Evolutionary conservation across 2,888 invertebrate genomes (phyloP).

Genomic region (Heliconius cydno): DNA sequence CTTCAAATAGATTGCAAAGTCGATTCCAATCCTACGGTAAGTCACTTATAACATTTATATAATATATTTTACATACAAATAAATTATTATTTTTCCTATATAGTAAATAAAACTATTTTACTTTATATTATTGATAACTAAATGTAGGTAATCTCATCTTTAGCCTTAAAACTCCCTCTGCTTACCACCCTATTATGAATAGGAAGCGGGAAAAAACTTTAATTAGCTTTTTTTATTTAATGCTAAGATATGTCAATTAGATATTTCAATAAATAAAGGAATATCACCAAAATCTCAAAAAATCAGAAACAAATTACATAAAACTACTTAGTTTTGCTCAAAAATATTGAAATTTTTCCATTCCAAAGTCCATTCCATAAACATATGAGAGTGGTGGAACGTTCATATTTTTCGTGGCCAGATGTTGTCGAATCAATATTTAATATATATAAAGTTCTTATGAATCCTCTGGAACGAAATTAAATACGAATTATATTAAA

Average conservation of each 20-base stretch:
- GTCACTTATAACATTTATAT: constrained; percentile 25
- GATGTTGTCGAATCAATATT: constrained; percentile 23
- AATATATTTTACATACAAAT: background rate
- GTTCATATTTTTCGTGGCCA: constrained; percentile 10
- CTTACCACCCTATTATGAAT: too few species aligned
- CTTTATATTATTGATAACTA: too few species aligned
- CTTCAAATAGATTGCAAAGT: constrained; percentile 86
- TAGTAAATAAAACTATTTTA: too few species aligned
- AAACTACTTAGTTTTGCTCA: background rate
- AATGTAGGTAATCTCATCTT: too few species aligned
- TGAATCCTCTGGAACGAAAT: constrained; percentile 1
- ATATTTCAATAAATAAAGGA: background rate
- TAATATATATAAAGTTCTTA: constrained; percentile 22
- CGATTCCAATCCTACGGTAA: constrained; percentile 89
- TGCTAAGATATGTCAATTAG: background rate
- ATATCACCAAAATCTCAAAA: background rate
- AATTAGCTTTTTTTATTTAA: too few species aligned
- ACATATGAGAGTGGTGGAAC: background rate
- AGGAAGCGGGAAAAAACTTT: too few species aligned
- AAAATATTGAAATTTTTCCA: constrained; percentile 4
- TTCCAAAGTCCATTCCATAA: background rate
- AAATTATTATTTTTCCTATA: background rate
- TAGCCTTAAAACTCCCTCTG: too few species aligned
- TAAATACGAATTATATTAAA: constrained; percentile 8
- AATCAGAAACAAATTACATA: background rate